Conservation (phyloP, 2,888 invertebrate species). For the Tetanocera ferruginea region DNA sequence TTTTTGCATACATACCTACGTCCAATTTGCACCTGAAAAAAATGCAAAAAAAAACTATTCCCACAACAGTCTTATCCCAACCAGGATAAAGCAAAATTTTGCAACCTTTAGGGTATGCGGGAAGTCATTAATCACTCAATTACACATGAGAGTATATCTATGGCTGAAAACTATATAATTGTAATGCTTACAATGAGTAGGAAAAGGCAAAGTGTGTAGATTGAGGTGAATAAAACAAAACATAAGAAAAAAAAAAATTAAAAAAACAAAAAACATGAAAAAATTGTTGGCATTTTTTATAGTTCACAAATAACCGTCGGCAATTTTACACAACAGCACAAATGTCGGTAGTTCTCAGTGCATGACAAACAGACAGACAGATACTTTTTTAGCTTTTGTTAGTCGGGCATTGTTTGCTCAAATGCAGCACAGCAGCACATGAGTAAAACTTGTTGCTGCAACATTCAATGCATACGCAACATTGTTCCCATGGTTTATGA, state of each 20-base stretch:
- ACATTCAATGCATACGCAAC: not conserved
- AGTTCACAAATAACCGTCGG: conserved; percentile 53
- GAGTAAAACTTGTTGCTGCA: conserved; percentile 13
- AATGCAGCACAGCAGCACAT: not conserved
- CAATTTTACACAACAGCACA: conserved; percentile 56
- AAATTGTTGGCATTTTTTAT: not conserved
- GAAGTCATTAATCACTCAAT: conserved; percentile 58
- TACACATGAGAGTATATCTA: conserved; percentile 47
- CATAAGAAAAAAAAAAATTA: not conserved
- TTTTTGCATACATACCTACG: no score
- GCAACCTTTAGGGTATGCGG: conserved; percentile 41
- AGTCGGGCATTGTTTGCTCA: not conserved
- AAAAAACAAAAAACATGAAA: not conserved
- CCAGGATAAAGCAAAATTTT: not conserved
- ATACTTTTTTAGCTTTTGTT: conserved; percentile 44
- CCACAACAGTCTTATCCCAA: not conserved
- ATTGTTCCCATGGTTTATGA: no score
- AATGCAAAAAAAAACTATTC: not conserved
- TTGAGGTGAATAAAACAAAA: not conserved
- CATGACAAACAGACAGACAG: not conserved
- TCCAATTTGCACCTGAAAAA: no score
- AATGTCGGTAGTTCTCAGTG: not conserved
- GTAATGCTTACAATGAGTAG: not conserved
- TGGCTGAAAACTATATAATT: not conserved
- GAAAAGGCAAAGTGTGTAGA: not conserved